Percentiles rank a stretch among this genome's conserved stretches.
These are phyloP conservation scores for Drosophila pseudotalamancana DNA, from an alignment of 2,888 invertebrate species.

Conservation along the genomic window DNA sequence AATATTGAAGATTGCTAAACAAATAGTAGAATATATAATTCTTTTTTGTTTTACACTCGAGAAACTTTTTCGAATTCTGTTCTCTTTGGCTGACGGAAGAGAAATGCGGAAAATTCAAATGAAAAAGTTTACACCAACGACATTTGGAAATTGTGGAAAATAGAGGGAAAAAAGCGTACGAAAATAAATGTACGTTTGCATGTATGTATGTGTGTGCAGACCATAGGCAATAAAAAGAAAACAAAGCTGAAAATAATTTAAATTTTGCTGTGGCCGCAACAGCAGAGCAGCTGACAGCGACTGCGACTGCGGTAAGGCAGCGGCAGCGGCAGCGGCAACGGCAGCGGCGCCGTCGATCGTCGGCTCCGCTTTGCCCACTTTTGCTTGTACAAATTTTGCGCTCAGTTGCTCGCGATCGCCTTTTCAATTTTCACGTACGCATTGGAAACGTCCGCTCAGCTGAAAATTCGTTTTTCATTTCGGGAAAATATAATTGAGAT, in stretches of 20 bases:
- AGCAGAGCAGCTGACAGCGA: slow-evolving; percentile 27
- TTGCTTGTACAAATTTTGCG: slow-evolving; percentile 75
- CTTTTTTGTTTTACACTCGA: too few relatives aligned
- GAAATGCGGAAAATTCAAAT: slow-evolving; percentile 30
- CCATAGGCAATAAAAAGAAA: slow-evolving; percentile 59
- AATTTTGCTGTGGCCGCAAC: slow-evolving; percentile 62
- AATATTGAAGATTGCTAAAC: too few relatives aligned
- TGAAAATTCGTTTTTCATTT: slow-evolving; percentile 35
- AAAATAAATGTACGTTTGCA: slow-evolving; percentile 60
- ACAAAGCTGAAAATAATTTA: slow-evolving; percentile 77
- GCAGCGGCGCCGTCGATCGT: slow-evolving; percentile 28
- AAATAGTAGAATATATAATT: too few relatives aligned
- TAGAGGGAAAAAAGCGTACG: slow-evolving; percentile 56
- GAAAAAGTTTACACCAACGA: slow-evolving; percentile 38
- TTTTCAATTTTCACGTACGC: slow-evolving; percentile 80
- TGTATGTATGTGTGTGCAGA: slow-evolving; percentile 21
- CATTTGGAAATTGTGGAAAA: slow-evolving; percentile 52
- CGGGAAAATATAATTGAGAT: slow-evolving; percentile 28
- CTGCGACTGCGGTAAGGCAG: slow-evolving; percentile 3
- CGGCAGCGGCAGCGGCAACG: not conserved
- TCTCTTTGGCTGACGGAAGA: slow-evolving; percentile 27
- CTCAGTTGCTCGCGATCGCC: slow-evolving; percentile 81
- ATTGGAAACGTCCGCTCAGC: slow-evolving; percentile 25
- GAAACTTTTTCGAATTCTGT: slow-evolving; percentile 2
- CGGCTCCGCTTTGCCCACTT: slow-evolving; percentile 42